Evolutionary conservation across 2,888 invertebrate species (phyloP).

Genomic region (Vesta saturnalis): DNA sequence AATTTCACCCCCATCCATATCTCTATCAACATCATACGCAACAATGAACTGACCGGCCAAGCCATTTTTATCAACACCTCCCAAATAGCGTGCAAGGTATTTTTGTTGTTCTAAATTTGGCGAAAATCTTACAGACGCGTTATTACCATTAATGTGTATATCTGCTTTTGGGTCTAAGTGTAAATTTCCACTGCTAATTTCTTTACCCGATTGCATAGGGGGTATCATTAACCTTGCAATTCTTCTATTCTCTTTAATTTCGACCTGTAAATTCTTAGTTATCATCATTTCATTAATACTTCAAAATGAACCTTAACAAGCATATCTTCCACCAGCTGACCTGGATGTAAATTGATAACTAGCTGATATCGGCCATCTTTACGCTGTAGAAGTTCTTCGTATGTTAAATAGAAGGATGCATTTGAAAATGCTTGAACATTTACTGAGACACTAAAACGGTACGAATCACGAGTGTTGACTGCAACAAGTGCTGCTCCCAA

Average conservation of each 20-base stretch:
- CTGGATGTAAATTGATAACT: constrained; percentile 74
- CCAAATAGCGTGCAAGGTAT: constrained; percentile 61
- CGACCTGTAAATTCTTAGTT: too few relatives aligned
- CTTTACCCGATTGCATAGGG: neutral
- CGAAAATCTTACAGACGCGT: constrained; percentile 64
- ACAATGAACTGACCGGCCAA: constrained; percentile 73
- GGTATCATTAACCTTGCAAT: too few relatives aligned
- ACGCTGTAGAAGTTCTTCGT: constrained; percentile 75
- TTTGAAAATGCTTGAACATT: constrained; percentile 72
- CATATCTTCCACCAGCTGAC: constrained; percentile 72
- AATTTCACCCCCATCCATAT: constrained; percentile 67
- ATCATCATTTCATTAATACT: too few relatives aligned
- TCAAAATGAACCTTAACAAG: constrained; percentile 62
- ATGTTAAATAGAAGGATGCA: constrained; percentile 75
- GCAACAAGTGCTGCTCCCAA: neutral
- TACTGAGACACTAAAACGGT: constrained; percentile 73
- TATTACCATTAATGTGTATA: constrained; percentile 55
- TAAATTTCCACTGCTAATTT: neutral
- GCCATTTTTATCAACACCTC: constrained; percentile 60
- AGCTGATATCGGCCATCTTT: constrained; percentile 74
- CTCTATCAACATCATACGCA: constrained; percentile 73
- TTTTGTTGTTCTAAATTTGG: constrained; percentile 70
- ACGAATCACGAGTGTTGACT: constrained; percentile 46
- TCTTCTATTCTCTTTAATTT: constrained; percentile 63
- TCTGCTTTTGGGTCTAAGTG: neutral